phyloP scores from a whole-genome alignment of 2,797 vertebrate genomes.

The Agapornis canus region DNA sequence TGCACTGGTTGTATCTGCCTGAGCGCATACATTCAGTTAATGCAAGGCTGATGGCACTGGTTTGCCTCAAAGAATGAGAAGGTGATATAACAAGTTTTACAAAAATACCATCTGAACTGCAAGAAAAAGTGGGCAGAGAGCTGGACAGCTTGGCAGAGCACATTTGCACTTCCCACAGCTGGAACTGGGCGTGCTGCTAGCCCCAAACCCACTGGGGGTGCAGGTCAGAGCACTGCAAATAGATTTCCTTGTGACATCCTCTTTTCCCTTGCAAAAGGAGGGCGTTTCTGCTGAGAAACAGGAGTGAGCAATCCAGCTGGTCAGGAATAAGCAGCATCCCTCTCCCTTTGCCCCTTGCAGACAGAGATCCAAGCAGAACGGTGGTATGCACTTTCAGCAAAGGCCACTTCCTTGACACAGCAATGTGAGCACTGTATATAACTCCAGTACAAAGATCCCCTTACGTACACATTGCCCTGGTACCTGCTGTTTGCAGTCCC shows the following conservation, averaged over 20 bases:
- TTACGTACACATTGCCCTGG: rapidly evolving
- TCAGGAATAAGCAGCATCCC: not conserved
- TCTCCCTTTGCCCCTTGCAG: not conserved
- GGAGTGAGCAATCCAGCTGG: not conserved
- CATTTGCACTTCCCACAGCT: not conserved
- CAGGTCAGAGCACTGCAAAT: not conserved
- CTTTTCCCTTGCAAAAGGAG: not conserved
- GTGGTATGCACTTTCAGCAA: not conserved
- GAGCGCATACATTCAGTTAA: not conserved
- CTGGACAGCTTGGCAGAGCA: not conserved
- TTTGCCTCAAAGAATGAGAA: not conserved
- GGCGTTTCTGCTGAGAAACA: not conserved
- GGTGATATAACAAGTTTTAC: not conserved
- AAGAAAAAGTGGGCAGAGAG: not conserved
- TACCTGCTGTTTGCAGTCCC: not conserved
- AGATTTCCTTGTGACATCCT: not conserved
- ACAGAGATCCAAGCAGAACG: not conserved
- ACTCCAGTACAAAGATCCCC: not conserved
- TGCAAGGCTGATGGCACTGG: not conserved
- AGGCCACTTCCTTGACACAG: not conserved
- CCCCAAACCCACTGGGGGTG: not conserved
- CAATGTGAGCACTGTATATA: not conserved
- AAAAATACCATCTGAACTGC: not conserved
- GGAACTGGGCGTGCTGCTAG: not conserved
- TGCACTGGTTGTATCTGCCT: not conserved